Base-by-base conservation (phyloP, 2,888 invertebrate species). In the Chloromyia formosa region DNA sequence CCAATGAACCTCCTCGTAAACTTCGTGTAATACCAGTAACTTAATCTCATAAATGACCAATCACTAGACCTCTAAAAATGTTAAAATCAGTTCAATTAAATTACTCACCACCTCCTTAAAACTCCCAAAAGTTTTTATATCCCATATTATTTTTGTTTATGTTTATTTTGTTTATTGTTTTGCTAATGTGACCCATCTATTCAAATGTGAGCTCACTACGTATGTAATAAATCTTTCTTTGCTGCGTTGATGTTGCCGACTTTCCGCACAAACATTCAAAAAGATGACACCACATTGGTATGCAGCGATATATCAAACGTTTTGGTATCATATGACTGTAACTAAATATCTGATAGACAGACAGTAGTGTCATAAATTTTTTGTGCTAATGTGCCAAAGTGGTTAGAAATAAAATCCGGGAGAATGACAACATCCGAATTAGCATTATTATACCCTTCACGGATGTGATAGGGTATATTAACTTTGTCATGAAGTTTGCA, bases 171-270 rank as follows among this genome's bases (percentile, higher is more conserved):
- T 20, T 60, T 23, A 20, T 22, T 60, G 20, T 22, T 60, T 60
- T 60, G 60, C 23, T 60, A 22, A 22, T 60, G 12, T 23, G 20
- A 60, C 9, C 23, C 60, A 23, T 23, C 7, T 35, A 35, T 35
- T 22, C 27, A 23, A 20, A 60, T 23, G 5, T 22, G 23, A 23
- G 23, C 56, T 56, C 5, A 1, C 16, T 23, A 60, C 9, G 56
- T 56, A 20, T 23, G 60, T 23, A 60, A 60, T 60, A 23, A 22
- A 60, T 60, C 60, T 60, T 60, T 18, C 23, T 60, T 14, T 60
- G 22, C 23, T 23, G 7, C 27, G 27, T 60, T 22, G 4, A 23
- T 14, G 1, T 60, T 60, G 60, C 60, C 60, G 60, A 60, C 27
- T 35, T 7, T 35, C n/a, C 27, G 27, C 60, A 23, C 23, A 60